These are phyloP conservation scores for Troilus luridus DNA, from an alignment of 2,888 invertebrate species.

Conservation along the genomic window DNA sequence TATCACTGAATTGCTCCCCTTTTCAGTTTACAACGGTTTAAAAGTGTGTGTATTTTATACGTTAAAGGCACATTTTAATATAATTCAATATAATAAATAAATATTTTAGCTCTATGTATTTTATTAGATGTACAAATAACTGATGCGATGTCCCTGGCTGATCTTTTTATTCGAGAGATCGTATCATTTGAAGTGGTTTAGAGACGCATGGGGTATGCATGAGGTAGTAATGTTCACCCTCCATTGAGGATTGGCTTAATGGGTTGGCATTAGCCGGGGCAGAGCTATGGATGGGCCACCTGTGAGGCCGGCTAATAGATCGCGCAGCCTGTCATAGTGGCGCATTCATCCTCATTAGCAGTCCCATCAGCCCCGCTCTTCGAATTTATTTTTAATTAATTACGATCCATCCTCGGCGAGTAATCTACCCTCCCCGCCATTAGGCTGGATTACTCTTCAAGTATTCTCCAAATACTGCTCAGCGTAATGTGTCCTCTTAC, in stretches of 20 bases:
- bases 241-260: background rate
- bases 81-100: no score
- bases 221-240: background rate
- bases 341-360: background rate
- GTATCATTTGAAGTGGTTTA: background rate
- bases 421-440: background rate
- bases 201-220: background rate
- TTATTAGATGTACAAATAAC: no score
- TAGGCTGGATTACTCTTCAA: background rate
- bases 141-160: no score
- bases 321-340: background rate
- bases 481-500: background rate
- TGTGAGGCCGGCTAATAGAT: background rate
- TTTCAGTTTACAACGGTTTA: no score
- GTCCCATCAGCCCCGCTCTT: background rate
- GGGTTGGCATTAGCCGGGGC: background rate
- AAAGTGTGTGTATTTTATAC: no score
- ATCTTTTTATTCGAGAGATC: no score
- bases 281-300: background rate
- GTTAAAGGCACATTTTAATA: no score
- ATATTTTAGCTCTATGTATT: no score
- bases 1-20: no score
- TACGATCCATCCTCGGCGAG: background rate
- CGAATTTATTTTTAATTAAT: conserved; percentile 36
- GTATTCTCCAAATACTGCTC: background rate